Evolutionary conservation across 1,140 invertebrate genomes (phyloP), one percentile per base, ranked within the genome.

Genomic region (Eupeodes corollae): DNA sequence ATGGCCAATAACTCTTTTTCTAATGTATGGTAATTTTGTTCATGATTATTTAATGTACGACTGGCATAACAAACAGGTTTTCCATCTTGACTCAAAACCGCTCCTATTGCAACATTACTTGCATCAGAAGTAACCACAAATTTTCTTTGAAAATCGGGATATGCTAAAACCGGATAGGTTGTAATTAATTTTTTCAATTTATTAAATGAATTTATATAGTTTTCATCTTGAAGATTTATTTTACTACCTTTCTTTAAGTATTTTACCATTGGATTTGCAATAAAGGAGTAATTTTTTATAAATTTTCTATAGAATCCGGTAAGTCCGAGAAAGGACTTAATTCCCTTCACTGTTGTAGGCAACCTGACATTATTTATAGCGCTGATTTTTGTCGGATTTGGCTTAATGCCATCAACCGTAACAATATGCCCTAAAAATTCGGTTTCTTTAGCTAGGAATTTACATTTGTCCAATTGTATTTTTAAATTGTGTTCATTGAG

Each of bases 291-390:
- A 39, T 40, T n/a, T n/a, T n/a, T n/a, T n/a, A n/a, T n/a, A n/a
- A n/a, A n/a, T n/a, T n/a, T n/a, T n/a, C n/a, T n/a, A 40, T 51
- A 55, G 32, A 50, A 54, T 16, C 47, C 44, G 31, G 42, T 45
- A 15, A 54, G 18, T 3, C 45, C 47, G n/a, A 56, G 30, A 48
- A 53, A 76, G 49, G 58, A 58, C 46, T 63, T 52, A 11, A 70
- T 55, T 44, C 58, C 46, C 40, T 61, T 63, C 12, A 46, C 42
- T 5, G 57, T 51, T 46, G 45, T 56, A 8, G 62, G 59, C 8
- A 43, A 37, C 13, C 52, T 50, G 38, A 55, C 58, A 19, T 61
- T 46, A 41, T 21, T 34, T 14, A 68, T 44, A 3, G 55, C 52
- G 44, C 49, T 16, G 10, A 60, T 44, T 53, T 67, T 67, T 14